Base-by-base conservation (phyloP, 1,140 invertebrate genomes). In the Aplysia californica region DNA sequence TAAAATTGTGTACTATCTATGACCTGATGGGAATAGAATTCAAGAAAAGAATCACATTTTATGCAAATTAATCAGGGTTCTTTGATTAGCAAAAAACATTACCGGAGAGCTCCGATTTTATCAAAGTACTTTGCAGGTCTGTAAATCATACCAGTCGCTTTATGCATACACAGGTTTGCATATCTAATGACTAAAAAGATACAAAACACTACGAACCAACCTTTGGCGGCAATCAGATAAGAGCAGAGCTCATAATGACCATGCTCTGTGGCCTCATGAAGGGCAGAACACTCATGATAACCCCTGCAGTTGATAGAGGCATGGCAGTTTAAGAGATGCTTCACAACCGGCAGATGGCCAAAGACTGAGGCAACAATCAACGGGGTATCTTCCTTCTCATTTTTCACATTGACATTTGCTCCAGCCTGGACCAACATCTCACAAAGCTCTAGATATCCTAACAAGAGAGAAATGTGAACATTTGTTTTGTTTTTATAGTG, bases 341-440 rank as follows among this genome's bases (percentile, higher is more conserved):
- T 90, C 5, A 96, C 95, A 83, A 95, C 95, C 33, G 95, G 93
- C 64, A 94, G 92, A 89, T 97, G 95, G 1, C 96, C 95, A 87
- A 95, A 94, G 21, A 94, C 95, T 3, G 95, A 93, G 5, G 96
- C 94, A 81, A 97, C 91, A 84, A 97, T 96, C 55, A 97, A 91
- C 3, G 96, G 95, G 20, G 96, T 97, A 41, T 96, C 96, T 18
- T 83, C 82, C 41, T 71, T 74, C 5, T 69, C 75, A 78, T 89
- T 87, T 39, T 78, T 67, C 20, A 76, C 69, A 73, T 87, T 85
- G 10, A 86, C 77, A 76, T 84, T 80, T 5, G 87, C 86, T 35
- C 83, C 83, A 21, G 86, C 84, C 3, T 88, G 87, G 3, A 92
- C 85, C n/a, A 93, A 80, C 5, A 91, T 77, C 70, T 91, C 89